A percentile compares a stretch with the other conserved stretches of the same genome.
These are phyloP conservation scores for Poecilia wingei DNA, from an alignment of 2,797 vertebrate species.

Conservation along the genomic window DNA sequence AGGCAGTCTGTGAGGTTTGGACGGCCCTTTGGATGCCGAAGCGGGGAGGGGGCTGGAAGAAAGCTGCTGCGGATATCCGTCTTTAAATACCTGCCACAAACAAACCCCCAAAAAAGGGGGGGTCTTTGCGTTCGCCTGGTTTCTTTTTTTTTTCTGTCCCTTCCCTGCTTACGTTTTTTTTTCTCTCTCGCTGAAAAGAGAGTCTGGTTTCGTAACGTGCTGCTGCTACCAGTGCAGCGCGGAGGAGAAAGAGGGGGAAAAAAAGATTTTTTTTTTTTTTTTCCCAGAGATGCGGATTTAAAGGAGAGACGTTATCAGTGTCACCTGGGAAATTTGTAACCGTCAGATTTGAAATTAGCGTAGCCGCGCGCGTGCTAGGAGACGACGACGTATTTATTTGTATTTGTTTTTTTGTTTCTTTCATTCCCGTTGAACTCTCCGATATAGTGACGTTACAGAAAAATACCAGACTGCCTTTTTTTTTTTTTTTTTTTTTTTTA, in stretches of 20 bases:
- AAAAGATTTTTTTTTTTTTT: neutral
- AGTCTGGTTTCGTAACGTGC: conserved; percentile 68
- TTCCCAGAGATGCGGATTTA: conserved; percentile 77
- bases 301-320: conserved; percentile 48
- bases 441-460: conserved; percentile 25
- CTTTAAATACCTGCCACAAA: conserved; percentile 54
- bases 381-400: conserved; percentile 17
- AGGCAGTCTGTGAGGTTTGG: conserved; percentile 49
- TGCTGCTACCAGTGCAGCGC: conserved; percentile 63
- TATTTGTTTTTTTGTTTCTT: conserved; percentile 13
- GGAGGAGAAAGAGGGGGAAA: conserved; percentile 39
- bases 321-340: conserved; percentile 70
- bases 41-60: conserved; percentile 33
- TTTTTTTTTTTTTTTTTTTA: neutral
- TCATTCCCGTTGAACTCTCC: conserved; percentile 53
- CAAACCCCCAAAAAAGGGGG: conserved; percentile 20
- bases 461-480: conserved; percentile 19
- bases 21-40: conserved; percentile 67
- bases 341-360: conserved; percentile 55
- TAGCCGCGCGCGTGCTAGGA: conserved; percentile 45
- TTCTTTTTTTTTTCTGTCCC: neutral
- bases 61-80: conserved; percentile 70
- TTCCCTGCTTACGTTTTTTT: conserved; percentile 30
- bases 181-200: neutral
- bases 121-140: conserved; percentile 20